A percentile compares a stretch with the other conserved stretches of the same genome.
Conservation (phyloP, 2,797 vertebrate genomes). For the Basileuterus tristriatus region DNA sequence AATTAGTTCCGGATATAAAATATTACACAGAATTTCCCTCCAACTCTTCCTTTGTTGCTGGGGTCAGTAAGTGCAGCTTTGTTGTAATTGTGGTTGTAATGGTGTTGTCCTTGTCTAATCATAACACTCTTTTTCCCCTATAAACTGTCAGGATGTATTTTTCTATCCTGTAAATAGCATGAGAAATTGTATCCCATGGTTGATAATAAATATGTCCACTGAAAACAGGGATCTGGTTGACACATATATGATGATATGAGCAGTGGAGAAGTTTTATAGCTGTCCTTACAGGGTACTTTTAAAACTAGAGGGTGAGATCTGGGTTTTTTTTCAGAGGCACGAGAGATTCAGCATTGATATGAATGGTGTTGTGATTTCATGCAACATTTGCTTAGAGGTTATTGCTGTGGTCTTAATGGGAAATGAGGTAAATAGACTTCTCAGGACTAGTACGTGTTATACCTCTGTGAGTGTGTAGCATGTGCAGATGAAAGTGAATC, state of each 20-base stretch:
- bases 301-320: background rate
- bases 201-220: slow-evolving; percentile 9
- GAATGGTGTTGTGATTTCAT: background rate
- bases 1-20: slow-evolving; percentile 77
- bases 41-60: slow-evolving; percentile 50
- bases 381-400: slow-evolving; percentile 27
- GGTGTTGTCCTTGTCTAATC: slow-evolving; percentile 51
- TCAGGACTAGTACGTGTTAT: background rate
- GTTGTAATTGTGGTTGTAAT: slow-evolving; percentile 68
- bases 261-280: background rate
- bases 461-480: background rate
- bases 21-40: slow-evolving; percentile 64
- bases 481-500: background rate
- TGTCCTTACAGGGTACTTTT: background rate
- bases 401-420: slow-evolving; percentile 2
- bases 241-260: background rate
- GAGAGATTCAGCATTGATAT: background rate
- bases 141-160: slow-evolving; percentile 45
- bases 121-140: slow-evolving; percentile 24
- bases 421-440: slow-evolving; percentile 6
- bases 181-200: slow-evolving; percentile 46
- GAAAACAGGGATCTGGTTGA: background rate
- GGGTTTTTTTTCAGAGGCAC: background rate
- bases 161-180: slow-evolving; percentile 32
- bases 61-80: slow-evolving; percentile 68